phyloP scores from a whole-genome alignment of 1,140 invertebrate species.

The Camponotus floridanus region DNA sequence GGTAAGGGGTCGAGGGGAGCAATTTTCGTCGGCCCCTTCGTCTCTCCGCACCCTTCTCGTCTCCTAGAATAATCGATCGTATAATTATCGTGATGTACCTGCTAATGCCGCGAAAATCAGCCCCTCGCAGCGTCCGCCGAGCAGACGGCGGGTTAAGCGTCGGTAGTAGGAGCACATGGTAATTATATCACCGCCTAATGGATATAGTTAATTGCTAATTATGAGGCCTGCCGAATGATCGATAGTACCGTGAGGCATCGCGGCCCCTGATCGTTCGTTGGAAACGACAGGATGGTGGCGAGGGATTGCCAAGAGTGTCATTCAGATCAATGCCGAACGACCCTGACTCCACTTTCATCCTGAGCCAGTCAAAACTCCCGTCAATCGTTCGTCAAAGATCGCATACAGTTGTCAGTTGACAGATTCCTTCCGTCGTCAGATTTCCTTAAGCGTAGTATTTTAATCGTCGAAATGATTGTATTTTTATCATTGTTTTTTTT shows the following conservation, averaged over 20 bases:
- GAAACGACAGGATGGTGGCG: constrained; percentile 75
- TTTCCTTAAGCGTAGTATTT: background rate
- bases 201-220: constrained; percentile 87
- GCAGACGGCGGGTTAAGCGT: constrained; percentile 82
- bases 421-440: background rate
- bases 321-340: constrained; percentile 70
- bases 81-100: constrained; percentile 83
- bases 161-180: constrained; percentile 83
- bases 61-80: constrained; percentile 81
- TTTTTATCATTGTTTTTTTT: no score
- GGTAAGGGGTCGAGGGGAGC: constrained; percentile 57
- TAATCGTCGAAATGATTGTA: background rate
- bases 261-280: constrained; percentile 77
- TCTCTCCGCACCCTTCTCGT: constrained; percentile 62
- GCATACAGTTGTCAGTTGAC: constrained; percentile 16
- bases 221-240: constrained; percentile 86
- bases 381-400: constrained; percentile 63
- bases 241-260: constrained; percentile 84
- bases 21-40: constrained; percentile 68
- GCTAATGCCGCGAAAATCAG: constrained; percentile 83
- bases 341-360: constrained; percentile 45
- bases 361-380: constrained; percentile 58
- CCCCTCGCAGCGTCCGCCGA: constrained; percentile 76
- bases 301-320: constrained; percentile 83
- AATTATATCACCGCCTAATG: constrained; percentile 87